Conservation (phyloP, 1,140 invertebrate genomes). For the Scaptomyza montana region DNA sequence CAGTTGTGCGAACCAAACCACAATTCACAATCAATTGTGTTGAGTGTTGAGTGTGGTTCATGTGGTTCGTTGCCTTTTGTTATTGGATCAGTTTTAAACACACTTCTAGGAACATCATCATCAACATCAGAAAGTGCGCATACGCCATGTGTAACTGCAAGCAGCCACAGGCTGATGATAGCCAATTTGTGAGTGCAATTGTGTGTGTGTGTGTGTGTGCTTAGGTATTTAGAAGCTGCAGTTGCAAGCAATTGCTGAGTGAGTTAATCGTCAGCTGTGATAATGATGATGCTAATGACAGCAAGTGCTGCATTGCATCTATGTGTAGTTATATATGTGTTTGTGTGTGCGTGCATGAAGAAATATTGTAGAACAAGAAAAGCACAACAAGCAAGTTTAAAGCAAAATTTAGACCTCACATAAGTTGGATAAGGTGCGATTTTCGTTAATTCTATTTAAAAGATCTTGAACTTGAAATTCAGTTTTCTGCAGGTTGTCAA, state of each 20-base stretch:
- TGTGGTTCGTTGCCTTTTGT: conserved; percentile 16
- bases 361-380: too few species aligned
- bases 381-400: too few species aligned
- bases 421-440: too few species aligned
- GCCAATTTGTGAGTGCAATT: conserved; percentile 50
- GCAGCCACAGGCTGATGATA: conserved; percentile 39
- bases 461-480: too few species aligned
- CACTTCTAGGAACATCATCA: conserved; percentile 41
- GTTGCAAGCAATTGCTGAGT: conserved; percentile 27
- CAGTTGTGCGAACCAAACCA: neutral
- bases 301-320: neutral
- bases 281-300: conserved; percentile 7
- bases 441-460: too few species aligned
- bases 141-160: conserved; percentile 18
- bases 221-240: conserved; percentile 11
- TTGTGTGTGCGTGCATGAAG: neutral
- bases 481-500: too few species aligned
- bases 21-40: conserved; percentile 5
- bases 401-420: too few species aligned
- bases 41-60: conserved; percentile 23
- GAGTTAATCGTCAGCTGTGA: conserved; percentile 23
- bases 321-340: neutral
- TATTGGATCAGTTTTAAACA: conserved; percentile 26
- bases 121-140: conserved; percentile 24
- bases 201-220: conserved; percentile 21